Evolutionary conservation across 2,113 vertebrate genomes (phyloP).

Genomic region (Psammodynastes pulverulentus): DNA sequence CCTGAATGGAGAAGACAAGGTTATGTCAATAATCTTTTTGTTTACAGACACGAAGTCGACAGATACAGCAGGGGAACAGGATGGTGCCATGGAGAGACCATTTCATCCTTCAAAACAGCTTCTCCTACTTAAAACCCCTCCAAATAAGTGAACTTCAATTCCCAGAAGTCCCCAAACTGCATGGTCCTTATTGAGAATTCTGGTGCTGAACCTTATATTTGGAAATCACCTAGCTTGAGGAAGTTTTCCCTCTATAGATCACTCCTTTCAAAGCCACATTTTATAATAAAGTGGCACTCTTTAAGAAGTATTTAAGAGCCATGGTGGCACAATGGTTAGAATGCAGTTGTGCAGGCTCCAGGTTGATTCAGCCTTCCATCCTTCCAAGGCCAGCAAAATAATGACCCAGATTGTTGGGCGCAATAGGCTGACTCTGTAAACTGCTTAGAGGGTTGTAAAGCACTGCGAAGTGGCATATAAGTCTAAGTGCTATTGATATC

Average conservation of each 20-base stretch:
- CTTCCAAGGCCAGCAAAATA: too few species aligned
- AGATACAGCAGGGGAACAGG: background rate
- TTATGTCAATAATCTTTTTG: too few species aligned
- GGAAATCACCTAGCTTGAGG: background rate
- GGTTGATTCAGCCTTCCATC: too few species aligned
- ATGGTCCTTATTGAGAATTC: background rate
- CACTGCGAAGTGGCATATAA: too few species aligned
- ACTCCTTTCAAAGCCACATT: background rate
- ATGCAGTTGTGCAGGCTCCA: too few species aligned
- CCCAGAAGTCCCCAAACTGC: background rate
- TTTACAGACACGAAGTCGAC: too few species aligned
- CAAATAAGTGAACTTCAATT: background rate
- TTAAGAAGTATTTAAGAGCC: background rate
- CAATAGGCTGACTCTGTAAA: too few species aligned
- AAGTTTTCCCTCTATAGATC: background rate
- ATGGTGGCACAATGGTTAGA: too few species aligned
- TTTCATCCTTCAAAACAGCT: background rate
- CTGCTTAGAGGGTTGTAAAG: too few species aligned
- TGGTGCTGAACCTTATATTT: background rate
- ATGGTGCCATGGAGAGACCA: background rate
- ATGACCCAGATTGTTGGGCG: too few species aligned
- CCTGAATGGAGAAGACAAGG: slow-evolving; percentile 66
- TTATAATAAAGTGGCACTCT: background rate
- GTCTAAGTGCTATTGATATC: too few species aligned
- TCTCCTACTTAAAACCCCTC: background rate